Evolutionary conservation across 64 coral and sea anemone genomes (phyloP).

Genomic region (Porites lutea): DNA sequence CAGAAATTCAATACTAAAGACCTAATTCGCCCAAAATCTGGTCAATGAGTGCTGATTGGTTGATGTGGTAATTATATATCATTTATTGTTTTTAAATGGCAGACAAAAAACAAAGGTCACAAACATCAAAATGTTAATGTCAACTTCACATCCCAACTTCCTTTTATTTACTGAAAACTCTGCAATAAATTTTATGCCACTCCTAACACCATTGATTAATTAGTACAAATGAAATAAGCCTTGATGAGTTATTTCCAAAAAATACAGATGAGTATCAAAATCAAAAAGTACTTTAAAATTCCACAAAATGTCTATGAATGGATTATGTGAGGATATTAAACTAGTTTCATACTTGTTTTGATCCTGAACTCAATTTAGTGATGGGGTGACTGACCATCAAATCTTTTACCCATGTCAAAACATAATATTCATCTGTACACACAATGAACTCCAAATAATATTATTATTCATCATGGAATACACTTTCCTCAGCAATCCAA

Average conservation of each 20-base stretch:
- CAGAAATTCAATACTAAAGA: no score
- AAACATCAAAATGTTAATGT: no score
- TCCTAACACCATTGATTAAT: no score
- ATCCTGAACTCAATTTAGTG: neutral
- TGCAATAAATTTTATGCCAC: no score
- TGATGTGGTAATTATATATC: no score
- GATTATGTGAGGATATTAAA: neutral
- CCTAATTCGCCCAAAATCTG: no score
- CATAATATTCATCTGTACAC: slow-evolving; percentile 12
- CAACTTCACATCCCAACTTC: no score
- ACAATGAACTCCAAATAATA: neutral
- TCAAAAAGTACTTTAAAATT: slow-evolving; percentile 12
- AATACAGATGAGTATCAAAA: neutral
- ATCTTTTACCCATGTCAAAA: neutral
- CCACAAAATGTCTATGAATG: neutral
- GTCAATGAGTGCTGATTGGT: no score
- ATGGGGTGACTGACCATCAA: neutral
- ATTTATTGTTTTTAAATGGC: no score
- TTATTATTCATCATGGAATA: neutral
- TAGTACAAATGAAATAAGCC: no score
- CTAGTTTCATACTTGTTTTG: neutral
- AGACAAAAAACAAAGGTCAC: no score
- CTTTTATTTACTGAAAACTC: no score
- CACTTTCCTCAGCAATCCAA: neutral
- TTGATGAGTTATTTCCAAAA: neutral